These are phyloP conservation scores for Anadara kagoshimensis DNA, from an alignment of 1,140 invertebrate species.

Conservation along the genomic window DNA sequence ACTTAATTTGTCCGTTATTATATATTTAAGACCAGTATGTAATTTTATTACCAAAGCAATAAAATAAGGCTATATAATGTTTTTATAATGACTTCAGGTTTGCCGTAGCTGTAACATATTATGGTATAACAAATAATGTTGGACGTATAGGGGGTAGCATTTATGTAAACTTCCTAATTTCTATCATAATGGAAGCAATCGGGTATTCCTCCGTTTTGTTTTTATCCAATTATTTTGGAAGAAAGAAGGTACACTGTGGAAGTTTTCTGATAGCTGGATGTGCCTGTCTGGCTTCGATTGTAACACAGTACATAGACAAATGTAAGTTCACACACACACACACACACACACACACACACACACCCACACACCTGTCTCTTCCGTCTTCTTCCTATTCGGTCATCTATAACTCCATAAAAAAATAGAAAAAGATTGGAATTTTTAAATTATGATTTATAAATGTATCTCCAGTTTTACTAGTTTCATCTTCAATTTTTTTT, in stretches of 20 bases:
- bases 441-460: too few species aligned
- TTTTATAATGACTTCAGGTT: slow-evolving; percentile 29
- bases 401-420: too few species aligned
- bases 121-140: slow-evolving; percentile 75
- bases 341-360: background rate
- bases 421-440: too few species aligned
- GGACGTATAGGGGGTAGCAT: slow-evolving; percentile 45
- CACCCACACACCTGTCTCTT: background rate
- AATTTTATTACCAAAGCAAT: too few species aligned
- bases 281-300: slow-evolving; percentile 32
- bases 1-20: too few species aligned
- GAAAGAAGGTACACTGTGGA: slow-evolving; percentile 29
- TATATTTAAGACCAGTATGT: too few species aligned
- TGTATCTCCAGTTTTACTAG: too few species aligned
- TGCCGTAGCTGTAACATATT: slow-evolving; percentile 37
- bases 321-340: background rate
- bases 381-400: too few species aligned
- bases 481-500: too few species aligned
- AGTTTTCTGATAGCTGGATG: slow-evolving; percentile 29
- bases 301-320: slow-evolving; percentile 23
- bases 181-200: slow-evolving; percentile 84
- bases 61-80: too few species aligned
- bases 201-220: slow-evolving; percentile 65
- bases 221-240: slow-evolving; percentile 34
- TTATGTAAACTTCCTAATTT: slow-evolving; percentile 56